Evolutionary conservation across 2,797 vertebrate genomes (phyloP), one percentile per base, ranked within the genome.

Genomic region (Gymnothorax reevesii): DNA sequence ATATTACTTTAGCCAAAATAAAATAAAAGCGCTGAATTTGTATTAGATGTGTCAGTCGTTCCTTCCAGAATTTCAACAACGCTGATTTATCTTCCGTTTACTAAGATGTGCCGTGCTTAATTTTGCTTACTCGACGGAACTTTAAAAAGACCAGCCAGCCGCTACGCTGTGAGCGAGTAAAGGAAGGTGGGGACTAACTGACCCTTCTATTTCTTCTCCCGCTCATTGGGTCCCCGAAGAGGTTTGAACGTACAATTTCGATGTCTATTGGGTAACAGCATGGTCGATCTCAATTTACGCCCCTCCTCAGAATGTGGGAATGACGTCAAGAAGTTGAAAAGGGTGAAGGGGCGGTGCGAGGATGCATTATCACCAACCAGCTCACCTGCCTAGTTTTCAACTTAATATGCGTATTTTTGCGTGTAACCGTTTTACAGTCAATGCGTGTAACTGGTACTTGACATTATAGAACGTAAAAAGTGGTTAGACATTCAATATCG

Each of bases 61-160:
- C 15, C 3, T 64, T 49, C 52, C 49, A 80, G 12, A 80, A 54
- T 80, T 80, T 54, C 2, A 55, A 8, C 17, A n/a, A 57, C 80
- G 42, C 73, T 49, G 83, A 90, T 86, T 88, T 82, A 22, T 42
- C 82, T 85, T 88, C 87, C 88, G 54, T 86, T 57, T 86, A 60
- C 84, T 86, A 88, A 88, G 57, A 84, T 88, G 91, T 86, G 86
- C 42, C 89, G 85, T 85, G 59, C 88, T 71, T 89, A 90, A 88
- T 89, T 86, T 85, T 92, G 92, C 91, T 93, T 91, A 90, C 90
- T 93, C 93, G 89, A 90, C 87, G 92, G 93, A 95, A 95, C 94
- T 96, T 96, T 93, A 92, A 94, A 89, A 94, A 90, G 94, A 22
- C 77, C 55, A 55, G 92, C 33, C 33, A 42, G 33, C 1, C 33